Conservation (phyloP, 2,888 invertebrate species). For the Andrena haemorrhoa region DNA sequence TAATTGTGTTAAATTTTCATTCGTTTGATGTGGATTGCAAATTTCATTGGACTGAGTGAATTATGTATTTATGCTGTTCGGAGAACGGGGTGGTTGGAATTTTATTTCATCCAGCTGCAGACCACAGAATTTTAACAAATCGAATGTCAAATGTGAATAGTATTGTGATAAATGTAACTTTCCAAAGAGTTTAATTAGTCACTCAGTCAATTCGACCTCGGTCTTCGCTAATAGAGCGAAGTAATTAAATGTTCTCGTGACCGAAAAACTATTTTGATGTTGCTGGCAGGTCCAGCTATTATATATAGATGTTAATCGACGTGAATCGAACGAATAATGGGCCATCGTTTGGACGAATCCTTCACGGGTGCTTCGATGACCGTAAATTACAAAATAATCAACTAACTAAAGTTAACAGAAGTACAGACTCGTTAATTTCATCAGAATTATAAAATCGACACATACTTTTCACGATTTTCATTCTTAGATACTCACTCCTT, state of each 20-base stretch:
- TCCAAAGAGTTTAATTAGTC: constrained; percentile 41
- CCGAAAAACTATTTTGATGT: constrained; percentile 48
- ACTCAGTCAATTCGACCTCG: constrained; percentile 35
- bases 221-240: constrained; percentile 18
- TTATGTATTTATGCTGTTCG: not conserved
- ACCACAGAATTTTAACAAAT: constrained; percentile 8
- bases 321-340: constrained; percentile 22
- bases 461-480: not conserved
- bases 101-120: not conserved
- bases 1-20: too few species aligned
- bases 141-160: constrained; percentile 14
- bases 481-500: too few species aligned
- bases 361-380: constrained; percentile 24
- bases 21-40: too few species aligned
- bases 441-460: not conserved
- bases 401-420: not conserved
- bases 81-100: not conserved
- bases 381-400: not conserved
- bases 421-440: too few species aligned
- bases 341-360: constrained; percentile 21
- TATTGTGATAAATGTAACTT: constrained; percentile 40
- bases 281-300: constrained; percentile 67
- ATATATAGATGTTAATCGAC: constrained; percentile 45
- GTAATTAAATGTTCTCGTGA: constrained; percentile 31
- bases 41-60: not conserved